phyloP scores from a whole-genome alignment of 2,888 invertebrate genomes.

The Pterostichus niger region DNA sequence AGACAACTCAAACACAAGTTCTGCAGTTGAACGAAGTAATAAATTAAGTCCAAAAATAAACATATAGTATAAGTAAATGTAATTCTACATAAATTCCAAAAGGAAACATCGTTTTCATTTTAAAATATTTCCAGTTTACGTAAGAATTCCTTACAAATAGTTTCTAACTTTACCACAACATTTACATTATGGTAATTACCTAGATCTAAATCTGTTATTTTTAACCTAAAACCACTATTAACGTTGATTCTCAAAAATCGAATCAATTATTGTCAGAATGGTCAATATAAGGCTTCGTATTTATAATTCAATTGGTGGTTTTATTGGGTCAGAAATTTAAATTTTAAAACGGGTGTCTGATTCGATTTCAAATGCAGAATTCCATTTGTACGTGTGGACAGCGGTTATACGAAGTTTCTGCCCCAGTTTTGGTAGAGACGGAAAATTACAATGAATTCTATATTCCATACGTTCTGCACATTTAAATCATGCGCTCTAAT shows the following conservation, averaged over 20 bases:
- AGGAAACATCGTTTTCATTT: conserved; percentile 37
- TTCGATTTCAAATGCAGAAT: conserved; percentile 48
- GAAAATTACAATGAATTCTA: background rate
- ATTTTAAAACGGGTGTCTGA: conserved; percentile 45
- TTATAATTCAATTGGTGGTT: conserved; percentile 44
- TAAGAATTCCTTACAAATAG: conserved; percentile 35
- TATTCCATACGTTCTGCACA: background rate
- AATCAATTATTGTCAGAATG: conserved; percentile 18
- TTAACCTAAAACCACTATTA: background rate
- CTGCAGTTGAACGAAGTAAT: background rate
- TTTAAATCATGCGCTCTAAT: background rate
- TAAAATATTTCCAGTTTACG: conserved; percentile 26
- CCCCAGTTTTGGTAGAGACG: background rate
- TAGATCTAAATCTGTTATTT: conserved; percentile 20
- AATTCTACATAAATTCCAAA: conserved; percentile 16
- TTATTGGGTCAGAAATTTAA: conserved; percentile 52
- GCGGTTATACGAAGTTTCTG: background rate
- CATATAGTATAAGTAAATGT: background rate
- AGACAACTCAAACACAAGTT: too few species aligned
- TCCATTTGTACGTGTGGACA: conserved; percentile 33
- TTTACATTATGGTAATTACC: conserved; percentile 45
- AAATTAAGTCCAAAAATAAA: background rate
- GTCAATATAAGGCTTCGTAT: conserved; percentile 34
- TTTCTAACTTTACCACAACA: conserved; percentile 41
- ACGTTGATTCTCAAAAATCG: background rate